Evolutionary conservation across 1,140 invertebrate species (phyloP).

Genomic region (Protaetia brevitarsis): DNA sequence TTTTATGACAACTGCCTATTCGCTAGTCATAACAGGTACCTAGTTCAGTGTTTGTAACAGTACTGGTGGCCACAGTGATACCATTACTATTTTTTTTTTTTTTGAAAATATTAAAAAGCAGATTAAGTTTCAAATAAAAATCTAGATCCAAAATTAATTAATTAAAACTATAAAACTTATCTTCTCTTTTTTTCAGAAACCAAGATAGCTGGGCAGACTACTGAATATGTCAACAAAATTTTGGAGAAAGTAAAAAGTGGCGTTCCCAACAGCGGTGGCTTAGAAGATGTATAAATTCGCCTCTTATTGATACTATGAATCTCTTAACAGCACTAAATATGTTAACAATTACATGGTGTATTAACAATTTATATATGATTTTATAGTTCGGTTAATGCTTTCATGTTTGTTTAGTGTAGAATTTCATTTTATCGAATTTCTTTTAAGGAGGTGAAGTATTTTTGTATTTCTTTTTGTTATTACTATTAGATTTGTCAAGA

Average conservation of each 20-base stretch:
- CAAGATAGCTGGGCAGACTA: conserved; percentile 76
- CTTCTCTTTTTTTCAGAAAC: conserved; percentile 58
- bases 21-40: too few relatives aligned
- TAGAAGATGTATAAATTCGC: conserved; percentile 53
- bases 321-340: conserved; percentile 23
- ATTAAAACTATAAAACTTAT: not conserved
- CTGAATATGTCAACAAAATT: conserved; percentile 84
- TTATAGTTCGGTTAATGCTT: not conserved
- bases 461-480: not conserved
- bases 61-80: too few relatives aligned
- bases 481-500: not conserved
- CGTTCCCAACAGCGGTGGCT: conserved; percentile 58
- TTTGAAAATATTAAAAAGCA: too few relatives aligned
- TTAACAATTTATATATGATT: not conserved
- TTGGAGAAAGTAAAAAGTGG: conserved; percentile 71
- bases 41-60: too few relatives aligned
- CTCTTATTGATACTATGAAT: conserved; percentile 27
- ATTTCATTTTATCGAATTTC: conserved; percentile 18
- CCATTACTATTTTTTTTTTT: too few relatives aligned
- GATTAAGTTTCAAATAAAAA: not conserved
- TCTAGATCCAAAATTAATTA: not conserved
- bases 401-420: not conserved
- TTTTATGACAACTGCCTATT: too few relatives aligned
- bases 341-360: not conserved
- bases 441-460: conserved; percentile 20